Evolutionary conservation across 2,113 vertebrate genomes (phyloP).

Genomic region (Ginglymostoma cirratum): DNA sequence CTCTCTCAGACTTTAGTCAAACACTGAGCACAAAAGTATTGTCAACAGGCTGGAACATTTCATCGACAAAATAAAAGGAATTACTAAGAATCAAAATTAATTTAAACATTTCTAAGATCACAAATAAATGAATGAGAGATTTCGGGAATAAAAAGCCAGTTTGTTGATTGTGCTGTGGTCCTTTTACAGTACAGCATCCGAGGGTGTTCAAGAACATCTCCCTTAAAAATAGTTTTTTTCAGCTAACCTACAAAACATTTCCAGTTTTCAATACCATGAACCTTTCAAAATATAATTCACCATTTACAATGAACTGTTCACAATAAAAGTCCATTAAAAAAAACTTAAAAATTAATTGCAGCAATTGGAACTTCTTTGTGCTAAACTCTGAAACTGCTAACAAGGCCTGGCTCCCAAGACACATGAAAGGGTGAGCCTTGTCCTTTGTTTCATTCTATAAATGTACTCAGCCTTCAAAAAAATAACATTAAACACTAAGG

Average conservation of each 20-base stretch:
- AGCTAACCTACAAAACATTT: slow-evolving; percentile 17
- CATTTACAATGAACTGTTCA: slow-evolving; percentile 23
- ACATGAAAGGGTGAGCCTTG: not conserved
- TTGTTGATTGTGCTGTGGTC: not conserved
- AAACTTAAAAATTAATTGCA: not conserved
- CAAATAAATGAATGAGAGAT: not conserved
- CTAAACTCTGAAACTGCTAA: not conserved
- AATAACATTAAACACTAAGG: not conserved
- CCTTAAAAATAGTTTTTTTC: slow-evolving; percentile 13
- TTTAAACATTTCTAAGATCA: slow-evolving; percentile 20
- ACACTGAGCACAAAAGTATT: not conserved
- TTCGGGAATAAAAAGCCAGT: not conserved
- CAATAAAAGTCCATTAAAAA: slow-evolving; percentile 30
- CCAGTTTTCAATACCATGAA: slow-evolving; percentile 33
- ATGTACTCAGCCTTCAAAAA: slow-evolving; percentile 22
- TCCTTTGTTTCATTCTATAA: not conserved
- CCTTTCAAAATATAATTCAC: slow-evolving; percentile 34
- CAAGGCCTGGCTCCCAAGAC: not conserved
- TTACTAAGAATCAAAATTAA: not conserved
- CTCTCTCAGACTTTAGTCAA: not conserved
- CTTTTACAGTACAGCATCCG: not conserved
- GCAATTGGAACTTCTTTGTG: not conserved
- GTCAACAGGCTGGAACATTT: not conserved
- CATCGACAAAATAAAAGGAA: not conserved
- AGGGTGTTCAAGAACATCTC: not conserved